A percentile compares a stretch with the other conserved stretches of the same genome.
Evolutionary conservation across 2,888 invertebrate genomes (phyloP).

Genomic region (Acrobasis repandana): DNA sequence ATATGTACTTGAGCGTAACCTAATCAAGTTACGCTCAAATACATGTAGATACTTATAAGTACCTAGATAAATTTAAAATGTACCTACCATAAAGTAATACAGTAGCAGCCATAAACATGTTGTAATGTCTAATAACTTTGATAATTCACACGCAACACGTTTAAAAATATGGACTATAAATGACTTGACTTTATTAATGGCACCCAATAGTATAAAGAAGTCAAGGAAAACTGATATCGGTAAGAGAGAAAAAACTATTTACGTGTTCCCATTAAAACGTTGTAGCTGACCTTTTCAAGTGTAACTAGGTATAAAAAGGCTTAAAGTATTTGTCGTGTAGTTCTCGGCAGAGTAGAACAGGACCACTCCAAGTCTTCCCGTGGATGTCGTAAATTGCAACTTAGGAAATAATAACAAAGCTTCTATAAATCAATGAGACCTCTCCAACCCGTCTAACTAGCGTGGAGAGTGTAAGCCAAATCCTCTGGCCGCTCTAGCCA

Average conservation of each 20-base stretch:
- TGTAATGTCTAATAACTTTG: slow-evolving; percentile 6
- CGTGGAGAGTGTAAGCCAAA: too few relatives aligned
- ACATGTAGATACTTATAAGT: background rate
- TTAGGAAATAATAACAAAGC: too few relatives aligned
- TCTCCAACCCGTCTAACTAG: too few relatives aligned
- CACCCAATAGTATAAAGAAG: slow-evolving; percentile 8
- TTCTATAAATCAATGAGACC: too few relatives aligned
- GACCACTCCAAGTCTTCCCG: too few relatives aligned
- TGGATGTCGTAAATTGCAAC: too few relatives aligned
- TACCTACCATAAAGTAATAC: background rate
- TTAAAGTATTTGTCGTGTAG: too few relatives aligned
- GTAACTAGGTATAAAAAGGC: background rate
- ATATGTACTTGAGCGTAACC: too few relatives aligned
- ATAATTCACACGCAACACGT: slow-evolving; percentile 12
- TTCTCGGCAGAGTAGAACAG: too few relatives aligned
- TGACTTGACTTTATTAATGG: background rate
- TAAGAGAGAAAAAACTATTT: background rate
- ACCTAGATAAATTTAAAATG: background rate
- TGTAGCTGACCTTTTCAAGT: background rate
- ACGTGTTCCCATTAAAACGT: background rate
- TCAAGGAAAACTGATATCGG: background rate
- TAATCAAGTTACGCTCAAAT: too few relatives aligned
- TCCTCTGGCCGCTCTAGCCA: too few relatives aligned
- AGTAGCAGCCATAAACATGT: slow-evolving; percentile 10
- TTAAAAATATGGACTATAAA: background rate